A percentile compares a stretch with the other conserved stretches of the same genome.
These are phyloP conservation scores for Melanocharis versteri DNA, from an alignment of 2,113 vertebrate species.

Conservation along the genomic window DNA sequence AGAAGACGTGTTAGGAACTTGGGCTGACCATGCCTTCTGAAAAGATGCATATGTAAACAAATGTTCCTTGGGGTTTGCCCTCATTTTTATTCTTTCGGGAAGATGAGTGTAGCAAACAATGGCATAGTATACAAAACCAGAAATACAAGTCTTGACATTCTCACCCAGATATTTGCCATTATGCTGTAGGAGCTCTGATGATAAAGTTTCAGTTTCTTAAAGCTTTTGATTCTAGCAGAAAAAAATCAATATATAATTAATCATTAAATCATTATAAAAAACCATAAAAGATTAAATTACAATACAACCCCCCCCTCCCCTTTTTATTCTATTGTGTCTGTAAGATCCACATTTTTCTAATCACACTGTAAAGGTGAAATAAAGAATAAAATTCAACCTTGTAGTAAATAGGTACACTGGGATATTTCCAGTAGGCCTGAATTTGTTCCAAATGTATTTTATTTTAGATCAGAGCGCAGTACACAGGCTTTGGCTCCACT, in stretches of 20 bases:
- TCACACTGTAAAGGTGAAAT: background rate
- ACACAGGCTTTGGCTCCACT: background rate
- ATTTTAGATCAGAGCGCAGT: constrained; percentile 21
- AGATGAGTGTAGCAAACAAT: background rate
- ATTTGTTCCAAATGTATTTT: background rate
- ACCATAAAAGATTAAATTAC: background rate
- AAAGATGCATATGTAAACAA: background rate
- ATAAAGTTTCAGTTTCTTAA: background rate
- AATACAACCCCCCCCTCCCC: fast-evolving
- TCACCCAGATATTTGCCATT: background rate
- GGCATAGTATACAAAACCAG: background rate
- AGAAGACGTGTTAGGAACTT: background rate
- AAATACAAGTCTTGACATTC: background rate
- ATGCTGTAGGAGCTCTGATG: background rate
- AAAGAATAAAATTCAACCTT: background rate
- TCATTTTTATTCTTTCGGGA: background rate
- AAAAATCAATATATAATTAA: background rate
- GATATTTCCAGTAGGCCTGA: background rate
- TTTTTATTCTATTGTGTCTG: background rate
- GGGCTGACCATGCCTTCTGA: background rate
- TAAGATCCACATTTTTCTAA: background rate
- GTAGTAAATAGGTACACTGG: background rate
- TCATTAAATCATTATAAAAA: background rate
- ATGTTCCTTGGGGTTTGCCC: background rate
- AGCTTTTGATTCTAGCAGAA: background rate